Evolutionary conservation across 2,797 vertebrate genomes (phyloP).

Genomic region (Amblyraja radiata): DNA sequence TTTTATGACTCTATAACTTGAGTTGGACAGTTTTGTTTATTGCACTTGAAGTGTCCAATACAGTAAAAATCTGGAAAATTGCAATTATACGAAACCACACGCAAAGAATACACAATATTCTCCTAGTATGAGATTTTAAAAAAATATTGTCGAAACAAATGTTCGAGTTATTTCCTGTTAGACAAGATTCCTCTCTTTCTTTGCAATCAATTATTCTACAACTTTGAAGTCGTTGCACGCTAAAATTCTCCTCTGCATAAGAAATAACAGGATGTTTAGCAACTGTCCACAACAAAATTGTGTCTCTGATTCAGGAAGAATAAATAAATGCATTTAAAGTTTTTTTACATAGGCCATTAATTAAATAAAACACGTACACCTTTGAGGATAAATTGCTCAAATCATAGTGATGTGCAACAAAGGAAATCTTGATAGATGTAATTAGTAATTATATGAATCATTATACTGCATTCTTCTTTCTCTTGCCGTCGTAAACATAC

Average conservation of each 20-base stretch:
- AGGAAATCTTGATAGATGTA: not conserved
- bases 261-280: constrained; percentile 59
- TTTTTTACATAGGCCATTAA: constrained; percentile 49
- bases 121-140: not conserved
- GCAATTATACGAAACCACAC: not conserved
- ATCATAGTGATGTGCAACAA: not conserved
- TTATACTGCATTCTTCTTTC: not conserved
- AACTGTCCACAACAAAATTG: constrained; percentile 41
- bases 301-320: constrained; percentile 42
- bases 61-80: not conserved
- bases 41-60: not conserved
- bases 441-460: not conserved
- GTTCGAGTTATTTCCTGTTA: not conserved
- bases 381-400: not conserved
- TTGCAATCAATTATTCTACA: not conserved
- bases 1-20: no score
- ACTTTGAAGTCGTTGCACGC: constrained; percentile 43
- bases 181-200: not conserved
- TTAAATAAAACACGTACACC: constrained; percentile 51
- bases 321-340: constrained; percentile 43
- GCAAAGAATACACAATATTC: not conserved
- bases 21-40: not conserved
- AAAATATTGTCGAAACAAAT: not conserved
- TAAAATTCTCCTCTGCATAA: constrained; percentile 56
- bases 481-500: not conserved